Base-by-base conservation (phyloP, 2,797 vertebrate genomes). In the Liasis olivaceus region DNA sequence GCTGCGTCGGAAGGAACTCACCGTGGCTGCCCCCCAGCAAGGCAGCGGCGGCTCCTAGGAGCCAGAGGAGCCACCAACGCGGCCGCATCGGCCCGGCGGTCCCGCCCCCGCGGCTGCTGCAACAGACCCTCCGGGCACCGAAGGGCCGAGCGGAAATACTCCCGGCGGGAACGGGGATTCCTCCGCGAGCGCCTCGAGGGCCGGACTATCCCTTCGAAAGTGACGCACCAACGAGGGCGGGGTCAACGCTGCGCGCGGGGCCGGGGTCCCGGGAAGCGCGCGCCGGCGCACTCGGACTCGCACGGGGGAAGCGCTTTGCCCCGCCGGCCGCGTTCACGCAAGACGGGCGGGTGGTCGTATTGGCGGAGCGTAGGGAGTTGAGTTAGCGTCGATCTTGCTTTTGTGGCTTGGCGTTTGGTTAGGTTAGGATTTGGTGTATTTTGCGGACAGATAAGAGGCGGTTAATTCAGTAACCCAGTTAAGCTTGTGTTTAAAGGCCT, bases 81-180 rank as follows among this genome's bases (percentile, higher is more conserved):
- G 4, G 14, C 14, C 0, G 1, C 85, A 86, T 86, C 14, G 26
- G 14, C 3, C 15, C 28, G 13, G 2, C 47, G 4, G 1, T 51
- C 47, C 13, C 81, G 47, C 62, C 1, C 4, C 20, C 4, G 2
- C 12, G 0, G 2, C 36, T 26, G 42, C 84, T 15, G 2, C 14
- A 0, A 17, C 26, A 0, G 14, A 15, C 15, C 2, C 26, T 3
- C 4, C 51, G 22, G 11, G 12, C 8, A 6, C 24, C 26, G 5
- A 28, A 5, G 2, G 63, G 7, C 11, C 20, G 6, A 6, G 42
- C 64, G 28, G 24, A 64, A 2, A n/a, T 4, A 28, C n/a, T 7
- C n/a, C 13, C 5, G 14, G 2, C 15, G 5, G 5, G 5, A 36
- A 17, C 13, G n/a, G 2, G 66, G 2, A 69, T 69, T 15, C 14